Evolutionary conservation across 2,797 vertebrate species (phyloP), one percentile per base, ranked within the genome.

Genomic region (Philypnodon macrostomus): DNA sequence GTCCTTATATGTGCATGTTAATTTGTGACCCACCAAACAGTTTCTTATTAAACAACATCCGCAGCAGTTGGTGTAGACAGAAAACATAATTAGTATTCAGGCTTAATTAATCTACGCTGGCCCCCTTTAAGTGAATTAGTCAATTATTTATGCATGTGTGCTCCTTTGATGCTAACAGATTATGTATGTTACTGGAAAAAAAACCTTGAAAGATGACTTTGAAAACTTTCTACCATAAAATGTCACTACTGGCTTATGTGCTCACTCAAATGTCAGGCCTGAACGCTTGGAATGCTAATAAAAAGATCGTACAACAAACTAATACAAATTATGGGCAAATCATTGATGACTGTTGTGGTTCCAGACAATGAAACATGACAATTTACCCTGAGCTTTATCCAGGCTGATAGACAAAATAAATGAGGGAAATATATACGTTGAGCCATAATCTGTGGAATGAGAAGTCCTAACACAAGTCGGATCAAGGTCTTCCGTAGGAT

Each of bases 401-500:
- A 82, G 81, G 74, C 81, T 83, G 59, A 70, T 55, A 77, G 79
- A 87, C 84, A 63, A 88, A 72, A 78, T 90, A 81, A 85, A 89
- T 86, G 83, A 80, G 83, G 75, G 86, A 93, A 93, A 92, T 92
- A 88, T 91, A 84, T 88, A 76, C 73, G 83, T 87, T 88, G 58
- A 89, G 87, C 84, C 87, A 90, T 92, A 93, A 94, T 92, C 87
- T 84, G 70, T 79, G 91, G 91, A 91, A 91, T 89, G 87, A 87
- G 88, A 91, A 91, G n/a, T n/a, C 88, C 84, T 84, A 87, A 88
- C 88, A 86, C 88, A 89, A 69, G 90, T 90, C 85, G 83, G 89
- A 90, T 86, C 88, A 88, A 90, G 87, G 91, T 90, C 88, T 90
- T 90, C 89, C 83, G 83, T 73, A 67, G 88, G 93, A 94, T 91